Conservation (phyloP, 2,797 vertebrate genomes). For the Chaunax sp. region DNA sequence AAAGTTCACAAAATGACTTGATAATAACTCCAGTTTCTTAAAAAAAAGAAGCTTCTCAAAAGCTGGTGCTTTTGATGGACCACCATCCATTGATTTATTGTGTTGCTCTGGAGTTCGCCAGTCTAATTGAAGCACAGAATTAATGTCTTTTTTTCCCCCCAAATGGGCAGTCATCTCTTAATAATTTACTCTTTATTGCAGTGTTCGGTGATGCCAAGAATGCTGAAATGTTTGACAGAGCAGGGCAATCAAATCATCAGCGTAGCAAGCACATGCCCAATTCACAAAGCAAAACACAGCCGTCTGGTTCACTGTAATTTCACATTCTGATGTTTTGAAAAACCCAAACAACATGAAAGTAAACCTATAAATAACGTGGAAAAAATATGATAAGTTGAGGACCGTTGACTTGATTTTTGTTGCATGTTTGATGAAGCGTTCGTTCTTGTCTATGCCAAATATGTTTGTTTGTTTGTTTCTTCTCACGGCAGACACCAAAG, state of each 20-base stretch:
- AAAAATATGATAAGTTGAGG: constrained; percentile 37
- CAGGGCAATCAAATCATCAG: too few species aligned
- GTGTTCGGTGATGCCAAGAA: not conserved
- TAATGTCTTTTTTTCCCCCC: not conserved
- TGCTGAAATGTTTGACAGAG: not conserved
- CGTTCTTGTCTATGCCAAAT: constrained; percentile 17
- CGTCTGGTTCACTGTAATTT: constrained; percentile 38
- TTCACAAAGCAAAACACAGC: constrained; percentile 23
- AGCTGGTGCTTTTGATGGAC: constrained; percentile 6
- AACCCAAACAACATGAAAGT: constrained; percentile 29
- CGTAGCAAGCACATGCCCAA: too few species aligned
- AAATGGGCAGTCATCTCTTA: constrained; percentile 2
- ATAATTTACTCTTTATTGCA: constrained; percentile 5
- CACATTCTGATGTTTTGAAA: constrained; percentile 33
- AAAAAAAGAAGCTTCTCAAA: constrained; percentile 21
- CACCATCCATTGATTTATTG: constrained; percentile 10
- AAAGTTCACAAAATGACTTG: constrained; percentile 56
- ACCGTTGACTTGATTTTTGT: constrained; percentile 46
- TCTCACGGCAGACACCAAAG: constrained; percentile 54
- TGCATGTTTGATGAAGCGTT: constrained; percentile 59
- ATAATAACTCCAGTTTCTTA: constrained; percentile 26
- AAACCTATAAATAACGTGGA: constrained; percentile 65
- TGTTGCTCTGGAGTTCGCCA: not conserved
- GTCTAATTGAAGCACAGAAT: constrained; percentile 12
- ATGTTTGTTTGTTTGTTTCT: constrained; percentile 55